These are phyloP conservation scores for Chironomus striatipennis DNA, from an alignment of 1,140 invertebrate genomes.

Conservation along the genomic window DNA sequence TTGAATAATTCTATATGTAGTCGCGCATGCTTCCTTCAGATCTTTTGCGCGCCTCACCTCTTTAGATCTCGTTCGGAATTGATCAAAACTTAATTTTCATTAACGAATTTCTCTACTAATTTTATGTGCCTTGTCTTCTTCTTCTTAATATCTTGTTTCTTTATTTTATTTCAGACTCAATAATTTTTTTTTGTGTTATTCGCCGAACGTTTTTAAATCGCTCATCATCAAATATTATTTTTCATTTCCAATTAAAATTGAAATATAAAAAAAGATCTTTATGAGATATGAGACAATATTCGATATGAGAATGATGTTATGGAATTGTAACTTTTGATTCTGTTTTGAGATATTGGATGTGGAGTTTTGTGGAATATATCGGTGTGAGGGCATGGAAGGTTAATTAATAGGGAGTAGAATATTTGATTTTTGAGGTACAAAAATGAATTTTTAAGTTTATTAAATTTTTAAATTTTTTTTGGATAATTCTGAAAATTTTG, in stretches of 20 bases:
- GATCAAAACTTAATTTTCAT: constrained; percentile 14
- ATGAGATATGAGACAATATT: neutral
- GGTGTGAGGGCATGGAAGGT: too few relatives aligned
- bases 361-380: too few relatives aligned
- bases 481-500: too few relatives aligned
- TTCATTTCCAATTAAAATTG: constrained; percentile 14
- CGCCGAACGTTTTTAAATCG: neutral
- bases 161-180: neutral
- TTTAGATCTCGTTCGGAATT: neutral
- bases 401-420: too few relatives aligned
- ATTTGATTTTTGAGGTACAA: too few relatives aligned
- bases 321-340: too few relatives aligned
- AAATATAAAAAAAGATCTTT: constrained; percentile 2
- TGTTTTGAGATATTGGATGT: too few relatives aligned
- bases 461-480: too few relatives aligned
- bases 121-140: neutral
- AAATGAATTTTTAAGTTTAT: too few relatives aligned
- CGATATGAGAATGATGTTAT: too few relatives aligned
- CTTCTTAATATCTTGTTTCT: neutral
- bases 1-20: constrained; percentile 17
- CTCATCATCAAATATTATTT: neutral
- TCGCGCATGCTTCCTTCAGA: neutral
- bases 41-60: neutral
- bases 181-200: neutral
- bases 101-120: neutral